phyloP scores from a whole-genome alignment of 2,113 vertebrate genomes.

The Chloroceryle aenea region DNA sequence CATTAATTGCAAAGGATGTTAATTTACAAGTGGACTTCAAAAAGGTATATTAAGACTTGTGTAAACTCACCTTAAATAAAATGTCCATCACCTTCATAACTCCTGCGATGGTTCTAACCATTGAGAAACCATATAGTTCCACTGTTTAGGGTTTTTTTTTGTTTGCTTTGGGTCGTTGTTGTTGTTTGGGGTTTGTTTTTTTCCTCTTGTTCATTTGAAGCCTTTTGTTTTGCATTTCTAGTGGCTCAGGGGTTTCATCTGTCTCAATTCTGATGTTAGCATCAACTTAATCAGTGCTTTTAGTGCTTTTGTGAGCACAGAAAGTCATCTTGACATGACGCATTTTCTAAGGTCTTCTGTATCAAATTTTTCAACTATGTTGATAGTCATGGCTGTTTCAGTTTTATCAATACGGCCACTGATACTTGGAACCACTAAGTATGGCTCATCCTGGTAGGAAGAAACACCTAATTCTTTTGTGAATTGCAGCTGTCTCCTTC shows the following conservation, averaged over 20 bases:
- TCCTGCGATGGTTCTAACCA: neutral
- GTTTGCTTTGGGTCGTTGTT: neutral
- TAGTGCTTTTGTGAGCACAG: neutral
- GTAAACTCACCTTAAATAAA: neutral
- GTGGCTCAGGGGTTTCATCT: neutral
- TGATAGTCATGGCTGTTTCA: neutral
- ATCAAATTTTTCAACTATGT: neutral
- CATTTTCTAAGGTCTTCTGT: neutral
- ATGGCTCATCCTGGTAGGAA: neutral
- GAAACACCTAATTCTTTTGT: neutral
- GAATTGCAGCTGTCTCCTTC: neutral
- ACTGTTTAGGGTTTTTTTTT: too few species aligned
- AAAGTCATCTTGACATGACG: neutral
- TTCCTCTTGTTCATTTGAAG: neutral
- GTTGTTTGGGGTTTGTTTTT: neutral
- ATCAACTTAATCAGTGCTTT: neutral
- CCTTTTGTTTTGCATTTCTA: neutral
- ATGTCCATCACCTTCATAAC: neutral
- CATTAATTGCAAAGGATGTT: neutral
- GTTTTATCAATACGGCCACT: neutral
- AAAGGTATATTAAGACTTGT: neutral
- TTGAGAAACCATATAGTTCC: neutral
- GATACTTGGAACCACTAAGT: neutral
- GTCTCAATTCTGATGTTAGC: neutral
- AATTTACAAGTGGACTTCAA: neutral